Evolutionary conservation across 2,888 invertebrate genomes (phyloP).

Genomic region (Noctua comes): DNA sequence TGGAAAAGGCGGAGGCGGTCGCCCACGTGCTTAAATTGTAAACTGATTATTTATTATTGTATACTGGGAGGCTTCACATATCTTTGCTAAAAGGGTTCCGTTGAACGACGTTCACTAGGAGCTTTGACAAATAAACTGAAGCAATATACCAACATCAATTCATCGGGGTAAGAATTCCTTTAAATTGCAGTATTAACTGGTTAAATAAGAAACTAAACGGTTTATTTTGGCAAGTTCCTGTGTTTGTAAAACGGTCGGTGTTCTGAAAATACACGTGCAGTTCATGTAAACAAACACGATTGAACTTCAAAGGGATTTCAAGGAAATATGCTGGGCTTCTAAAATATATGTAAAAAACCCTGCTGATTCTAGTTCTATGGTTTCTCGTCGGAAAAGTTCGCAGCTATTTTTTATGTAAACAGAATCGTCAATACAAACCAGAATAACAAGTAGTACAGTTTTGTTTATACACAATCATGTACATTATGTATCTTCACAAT

Average conservation of each 20-base stretch:
- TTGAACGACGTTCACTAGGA: not conserved
- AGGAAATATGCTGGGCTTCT: slow-evolving; percentile 2
- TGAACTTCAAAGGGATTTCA: slow-evolving; percentile 46
- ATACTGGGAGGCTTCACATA: not conserved
- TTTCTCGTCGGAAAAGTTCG: not conserved
- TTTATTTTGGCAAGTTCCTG: slow-evolving; percentile 41
- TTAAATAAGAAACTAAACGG: slow-evolving; percentile 15
- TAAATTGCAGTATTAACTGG: not conserved
- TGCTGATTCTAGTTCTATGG: slow-evolving; percentile 28
- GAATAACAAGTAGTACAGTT: not conserved
- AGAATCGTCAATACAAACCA: not conserved
- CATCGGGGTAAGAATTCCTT: not conserved
- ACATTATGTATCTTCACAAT: not conserved
- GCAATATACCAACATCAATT: not conserved
- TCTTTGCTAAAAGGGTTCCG: not conserved
- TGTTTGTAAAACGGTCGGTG: not conserved
- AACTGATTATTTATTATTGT: slow-evolving; percentile 5
- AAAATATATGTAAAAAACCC: slow-evolving; percentile 13
- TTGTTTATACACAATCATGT: not conserved
- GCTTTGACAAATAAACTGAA: not conserved
- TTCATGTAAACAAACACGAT: slow-evolving; percentile 33
- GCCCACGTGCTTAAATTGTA: slow-evolving; percentile 20
- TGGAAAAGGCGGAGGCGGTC: slow-evolving; percentile 21
- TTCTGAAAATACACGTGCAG: slow-evolving; percentile 16
- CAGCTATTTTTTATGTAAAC: slow-evolving; percentile 14